phyloP scores from a whole-genome alignment of 2,888 invertebrate genomes.

The Nymphalis c-album region DNA sequence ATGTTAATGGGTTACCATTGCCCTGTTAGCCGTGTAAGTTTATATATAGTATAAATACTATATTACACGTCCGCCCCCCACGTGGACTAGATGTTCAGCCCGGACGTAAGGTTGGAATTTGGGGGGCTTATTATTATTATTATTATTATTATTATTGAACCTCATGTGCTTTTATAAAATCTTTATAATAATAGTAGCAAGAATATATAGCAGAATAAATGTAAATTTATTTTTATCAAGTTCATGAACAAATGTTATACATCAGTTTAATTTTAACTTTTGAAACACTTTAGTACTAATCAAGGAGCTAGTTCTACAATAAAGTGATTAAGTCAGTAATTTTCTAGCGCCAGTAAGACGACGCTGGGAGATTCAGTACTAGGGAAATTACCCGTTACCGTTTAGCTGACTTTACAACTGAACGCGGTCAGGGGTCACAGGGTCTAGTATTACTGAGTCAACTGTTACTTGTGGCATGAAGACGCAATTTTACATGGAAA shows the following conservation, averaged over 20 bases:
- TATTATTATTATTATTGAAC: no score
- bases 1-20: no score
- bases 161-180: not conserved
- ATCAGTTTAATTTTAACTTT: not conserved
- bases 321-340: constrained; percentile 24
- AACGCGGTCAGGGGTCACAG: constrained; percentile 9
- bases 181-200: not conserved
- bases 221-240: no score
- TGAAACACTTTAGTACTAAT: not conserved
- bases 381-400: constrained; percentile 15
- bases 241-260: not conserved
- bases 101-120: no score
- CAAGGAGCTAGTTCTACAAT: constrained; percentile 14
- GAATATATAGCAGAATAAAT: no score
- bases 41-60: no score
- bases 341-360: constrained; percentile 8
- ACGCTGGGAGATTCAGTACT: constrained; percentile 8
- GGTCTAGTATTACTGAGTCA: not conserved
- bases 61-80: no score
- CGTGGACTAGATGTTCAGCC: no score
- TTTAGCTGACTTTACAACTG: constrained; percentile 17
- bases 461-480: not conserved
- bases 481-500: not conserved
- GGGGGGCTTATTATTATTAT: no score
- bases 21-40: no score